phyloP scores from a whole-genome alignment of 35 echinoderm and acorn worm species.

The Patiria miniata region DNA sequence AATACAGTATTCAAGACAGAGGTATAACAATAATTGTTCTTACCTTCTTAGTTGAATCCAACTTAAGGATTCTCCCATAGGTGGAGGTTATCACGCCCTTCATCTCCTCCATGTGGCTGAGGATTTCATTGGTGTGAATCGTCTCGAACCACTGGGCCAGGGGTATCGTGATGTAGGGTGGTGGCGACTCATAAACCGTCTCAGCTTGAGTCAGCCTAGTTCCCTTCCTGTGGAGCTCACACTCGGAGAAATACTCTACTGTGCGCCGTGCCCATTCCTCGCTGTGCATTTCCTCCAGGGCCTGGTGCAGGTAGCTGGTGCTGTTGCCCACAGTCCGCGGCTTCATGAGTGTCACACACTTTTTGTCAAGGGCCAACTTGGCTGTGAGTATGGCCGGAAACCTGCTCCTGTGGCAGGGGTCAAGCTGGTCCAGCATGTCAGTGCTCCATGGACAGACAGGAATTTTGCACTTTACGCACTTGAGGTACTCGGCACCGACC shows the following conservation, averaged over 20 bases:
- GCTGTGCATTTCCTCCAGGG: constrained; percentile 9
- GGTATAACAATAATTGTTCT: no score
- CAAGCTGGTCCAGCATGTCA: background rate
- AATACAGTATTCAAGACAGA: no score
- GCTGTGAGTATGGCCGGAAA: background rate
- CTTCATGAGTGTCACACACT: background rate
- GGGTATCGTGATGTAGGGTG: background rate
- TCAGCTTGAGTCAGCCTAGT: background rate
- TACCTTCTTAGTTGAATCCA: constrained; percentile 74
- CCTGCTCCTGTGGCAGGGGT: background rate
- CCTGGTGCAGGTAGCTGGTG: background rate
- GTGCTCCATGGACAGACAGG: constrained; percentile 47
- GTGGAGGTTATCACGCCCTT: constrained; percentile 64
- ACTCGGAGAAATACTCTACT: background rate
- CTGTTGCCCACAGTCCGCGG: background rate
- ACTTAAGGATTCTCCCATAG: constrained; percentile 55
- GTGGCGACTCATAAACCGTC: background rate
- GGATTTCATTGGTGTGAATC: no score
- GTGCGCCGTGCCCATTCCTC: background rate
- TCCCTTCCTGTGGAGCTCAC: background rate
- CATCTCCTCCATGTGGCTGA: constrained; percentile 39
- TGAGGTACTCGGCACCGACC: constrained; percentile 32
- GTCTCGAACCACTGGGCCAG: no score
- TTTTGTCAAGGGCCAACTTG: no score
- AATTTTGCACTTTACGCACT: constrained; percentile 29